Evolutionary conservation across 1,140 invertebrate species (phyloP).

Genomic region (Bombus balteatus): DNA sequence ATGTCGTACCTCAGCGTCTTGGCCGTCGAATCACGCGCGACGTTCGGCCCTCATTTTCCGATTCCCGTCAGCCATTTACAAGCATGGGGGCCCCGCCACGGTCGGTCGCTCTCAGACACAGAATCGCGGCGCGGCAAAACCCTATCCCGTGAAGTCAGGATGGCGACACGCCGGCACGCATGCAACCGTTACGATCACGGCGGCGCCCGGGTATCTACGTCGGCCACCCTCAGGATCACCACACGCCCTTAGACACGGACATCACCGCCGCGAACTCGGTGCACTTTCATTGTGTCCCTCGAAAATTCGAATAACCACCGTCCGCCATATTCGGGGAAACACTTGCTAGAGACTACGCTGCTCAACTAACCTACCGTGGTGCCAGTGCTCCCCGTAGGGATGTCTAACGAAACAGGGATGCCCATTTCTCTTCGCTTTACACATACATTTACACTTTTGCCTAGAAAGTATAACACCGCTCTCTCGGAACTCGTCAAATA

Average conservation of each 20-base stretch:
- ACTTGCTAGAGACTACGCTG: conserved; percentile 70
- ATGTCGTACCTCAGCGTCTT: conserved; percentile 71
- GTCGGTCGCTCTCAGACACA: conserved; percentile 60
- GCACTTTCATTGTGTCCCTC: conserved; percentile 72
- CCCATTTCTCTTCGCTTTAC: background rate
- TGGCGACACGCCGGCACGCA: conserved; percentile 48
- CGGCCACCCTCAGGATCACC: conserved; percentile 55
- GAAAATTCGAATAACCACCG: conserved; percentile 72
- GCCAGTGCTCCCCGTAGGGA: conserved; percentile 53
- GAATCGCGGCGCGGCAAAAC: conserved; percentile 59
- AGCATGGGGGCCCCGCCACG: conserved; percentile 72
- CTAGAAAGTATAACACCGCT: background rate
- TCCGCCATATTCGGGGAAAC: conserved; percentile 76
- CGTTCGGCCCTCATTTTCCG: conserved; percentile 71
- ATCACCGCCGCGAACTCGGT: conserved; percentile 62
- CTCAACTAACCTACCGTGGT: conserved; percentile 45
- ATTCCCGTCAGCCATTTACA: conserved; percentile 75
- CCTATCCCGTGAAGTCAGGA: conserved; percentile 46
- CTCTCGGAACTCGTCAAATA: no score
- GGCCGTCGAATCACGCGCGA: conserved; percentile 71
- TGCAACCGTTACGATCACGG: conserved; percentile 55
- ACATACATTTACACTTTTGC: background rate
- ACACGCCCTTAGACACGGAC: conserved; percentile 56
- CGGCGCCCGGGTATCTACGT: conserved; percentile 55
- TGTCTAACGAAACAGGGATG: conserved; percentile 20